Base-by-base conservation (phyloP, 2,888 invertebrate genomes). In the Amitus sp. region DNA sequence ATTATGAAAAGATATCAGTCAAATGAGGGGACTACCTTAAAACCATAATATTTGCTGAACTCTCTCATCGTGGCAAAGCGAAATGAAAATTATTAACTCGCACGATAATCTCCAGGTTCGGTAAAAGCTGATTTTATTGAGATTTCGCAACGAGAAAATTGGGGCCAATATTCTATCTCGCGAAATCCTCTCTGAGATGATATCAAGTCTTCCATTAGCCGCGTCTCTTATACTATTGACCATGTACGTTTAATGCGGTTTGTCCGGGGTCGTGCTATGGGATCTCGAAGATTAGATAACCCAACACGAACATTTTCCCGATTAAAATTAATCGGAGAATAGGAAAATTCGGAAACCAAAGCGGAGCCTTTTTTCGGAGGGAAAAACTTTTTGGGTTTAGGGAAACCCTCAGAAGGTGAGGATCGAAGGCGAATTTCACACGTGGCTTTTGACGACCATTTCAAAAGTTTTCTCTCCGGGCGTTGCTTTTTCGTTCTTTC, bases 191-290 rank as follows among this genome's bases (percentile, higher is more conserved):
- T 37, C 37, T 37, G 37, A 15, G 13, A 37, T 15, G 37, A 15
- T 37, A 37, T 37, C 15, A 37, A 37, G 37, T 37, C 37, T 37
- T 37, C 37, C 37, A 37, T 37, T 37, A 37, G 37, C 15, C 9
- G 33, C 33, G n/a, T 37, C 37, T 12, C 37, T 15, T 15, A 4
- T 2, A 15, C 37, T 37, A 37, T 13, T 15, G 4, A 9, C 37
- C 15, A 37, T 37, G 37, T 15, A 37, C 37, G 12, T 37, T 37
- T 37, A 37, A 37, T 37, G 12, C 9, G 37, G 37, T 37, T 37
- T 15, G 12, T 37, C 15, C 5, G 37, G 37, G 12, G 37, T 37
- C 37, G 12, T 13, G 30, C n/a, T 30, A 6, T 9, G 30, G 37
- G 12, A 37, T 37, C 12, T 37, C 37, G 15, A 37, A 37, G 37